phyloP scores from a whole-genome alignment of 92 coral and sea anemone genomes.

The Virgularia gustaviana region DNA sequence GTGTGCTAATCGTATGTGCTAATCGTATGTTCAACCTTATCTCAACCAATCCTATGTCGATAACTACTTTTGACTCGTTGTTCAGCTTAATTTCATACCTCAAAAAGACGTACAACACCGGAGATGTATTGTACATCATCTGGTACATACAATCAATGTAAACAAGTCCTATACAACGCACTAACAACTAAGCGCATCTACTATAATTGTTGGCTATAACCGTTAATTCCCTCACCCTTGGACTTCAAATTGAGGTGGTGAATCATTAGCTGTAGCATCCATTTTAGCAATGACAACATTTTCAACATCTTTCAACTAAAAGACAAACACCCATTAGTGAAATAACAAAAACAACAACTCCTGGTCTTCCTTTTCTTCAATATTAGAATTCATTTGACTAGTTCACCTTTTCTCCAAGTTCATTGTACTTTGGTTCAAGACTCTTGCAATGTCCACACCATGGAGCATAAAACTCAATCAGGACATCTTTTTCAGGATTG shows the following conservation, averaged over 20 bases:
- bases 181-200: neutral
- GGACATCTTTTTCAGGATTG: constrained; percentile 77
- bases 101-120: too few relatives aligned
- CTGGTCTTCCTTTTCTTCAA: neutral
- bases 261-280: constrained; percentile 98
- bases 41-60: too few relatives aligned
- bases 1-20: too few relatives aligned
- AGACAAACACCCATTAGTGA: neutral
- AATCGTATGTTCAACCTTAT: too few relatives aligned
- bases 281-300: constrained; percentile 91
- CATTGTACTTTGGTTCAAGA: constrained; percentile 79
- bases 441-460: constrained; percentile 98
- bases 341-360: neutral
- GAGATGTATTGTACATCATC: too few relatives aligned
- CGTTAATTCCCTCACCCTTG: constrained; percentile 62
- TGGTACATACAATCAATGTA: too few relatives aligned
- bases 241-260: constrained; percentile 68
- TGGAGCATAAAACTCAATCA: constrained; percentile 92
- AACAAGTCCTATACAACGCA: neutral
- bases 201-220: neutral
- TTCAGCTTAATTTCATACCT: too few relatives aligned
- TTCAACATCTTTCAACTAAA: constrained; percentile 66
- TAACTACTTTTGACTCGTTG: too few relatives aligned
- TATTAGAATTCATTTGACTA: too few relatives aligned
- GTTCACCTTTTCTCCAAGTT: constrained; percentile 97